Percentiles rank a stretch among this genome's conserved stretches.
phyloP scores from a whole-genome alignment of 2,888 invertebrate genomes.

The Dasypolia templi region DNA sequence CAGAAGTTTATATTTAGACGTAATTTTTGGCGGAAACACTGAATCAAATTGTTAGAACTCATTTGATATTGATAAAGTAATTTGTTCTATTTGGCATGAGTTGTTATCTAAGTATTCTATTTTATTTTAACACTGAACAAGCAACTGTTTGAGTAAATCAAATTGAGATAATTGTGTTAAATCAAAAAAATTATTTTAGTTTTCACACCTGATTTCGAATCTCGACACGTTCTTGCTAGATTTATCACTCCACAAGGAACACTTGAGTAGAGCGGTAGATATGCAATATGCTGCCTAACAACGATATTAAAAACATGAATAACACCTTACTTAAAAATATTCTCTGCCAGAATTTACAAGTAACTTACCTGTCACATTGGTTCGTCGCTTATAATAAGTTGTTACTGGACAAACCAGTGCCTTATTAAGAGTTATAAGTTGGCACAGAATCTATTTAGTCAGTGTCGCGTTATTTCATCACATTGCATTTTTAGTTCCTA shows the following conservation, averaged over 20 bases:
- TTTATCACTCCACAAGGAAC: not conserved
- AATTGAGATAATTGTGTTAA: not conserved
- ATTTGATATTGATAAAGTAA: not conserved
- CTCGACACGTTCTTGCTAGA: not conserved
- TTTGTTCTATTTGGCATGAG: not conserved
- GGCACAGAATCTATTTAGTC: conserved; percentile 21
- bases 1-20: not conserved
- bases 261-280: not conserved
- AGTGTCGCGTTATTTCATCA: conserved; percentile 17
- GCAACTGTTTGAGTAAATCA: not conserved
- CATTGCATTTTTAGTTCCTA: not conserved
- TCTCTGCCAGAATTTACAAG: not conserved
- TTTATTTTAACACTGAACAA: not conserved
- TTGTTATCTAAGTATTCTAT: not conserved
- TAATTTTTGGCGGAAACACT: not conserved
- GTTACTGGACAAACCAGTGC: not conserved
- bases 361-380: not conserved
- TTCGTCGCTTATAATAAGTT: conserved; percentile 12
- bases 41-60: not conserved
- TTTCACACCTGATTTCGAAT: not conserved
- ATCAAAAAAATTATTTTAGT: too few relatives aligned
- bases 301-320: not conserved
- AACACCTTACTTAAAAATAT: not conserved
- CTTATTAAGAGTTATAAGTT: conserved; percentile 19
- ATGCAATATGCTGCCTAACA: not conserved